Conservation (phyloP, 2,888 invertebrate genomes). For the Poecilobothrus nobilitatus region DNA sequence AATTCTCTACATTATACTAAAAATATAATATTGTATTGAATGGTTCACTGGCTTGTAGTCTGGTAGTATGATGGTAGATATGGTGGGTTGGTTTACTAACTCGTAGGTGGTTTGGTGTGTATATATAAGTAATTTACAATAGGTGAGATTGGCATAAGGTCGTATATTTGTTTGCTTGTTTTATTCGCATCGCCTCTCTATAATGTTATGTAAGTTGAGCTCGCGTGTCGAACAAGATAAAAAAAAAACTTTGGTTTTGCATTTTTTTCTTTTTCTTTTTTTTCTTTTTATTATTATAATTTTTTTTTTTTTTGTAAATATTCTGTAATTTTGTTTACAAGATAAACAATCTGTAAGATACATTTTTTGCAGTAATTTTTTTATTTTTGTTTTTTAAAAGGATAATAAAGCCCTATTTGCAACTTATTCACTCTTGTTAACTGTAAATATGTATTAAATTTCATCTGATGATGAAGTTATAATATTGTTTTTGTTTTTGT, state of each 20-base stretch:
- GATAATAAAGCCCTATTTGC: background rate
- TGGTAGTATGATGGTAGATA: too few species aligned
- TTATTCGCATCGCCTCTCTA: background rate
- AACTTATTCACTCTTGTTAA: background rate
- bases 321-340: background rate
- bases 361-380: background rate
- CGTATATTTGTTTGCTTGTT: background rate
- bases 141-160: background rate
- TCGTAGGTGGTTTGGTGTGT: background rate
- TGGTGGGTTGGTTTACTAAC: background rate
- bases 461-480: background rate
- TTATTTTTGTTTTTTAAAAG: background rate
- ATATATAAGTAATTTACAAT: too few species aligned
- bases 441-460: background rate
- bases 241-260: background rate
- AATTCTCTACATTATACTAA: too few species aligned
- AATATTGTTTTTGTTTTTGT: background rate
- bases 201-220: background rate
- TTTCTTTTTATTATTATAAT: too few species aligned
- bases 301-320: background rate
- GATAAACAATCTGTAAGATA: slow-evolving; percentile 4
- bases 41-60: too few species aligned
- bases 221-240: background rate
- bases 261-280: background rate
- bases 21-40: too few species aligned